Conservation (phyloP, 1,140 invertebrate species). For the Atta cephalotes region DNA sequence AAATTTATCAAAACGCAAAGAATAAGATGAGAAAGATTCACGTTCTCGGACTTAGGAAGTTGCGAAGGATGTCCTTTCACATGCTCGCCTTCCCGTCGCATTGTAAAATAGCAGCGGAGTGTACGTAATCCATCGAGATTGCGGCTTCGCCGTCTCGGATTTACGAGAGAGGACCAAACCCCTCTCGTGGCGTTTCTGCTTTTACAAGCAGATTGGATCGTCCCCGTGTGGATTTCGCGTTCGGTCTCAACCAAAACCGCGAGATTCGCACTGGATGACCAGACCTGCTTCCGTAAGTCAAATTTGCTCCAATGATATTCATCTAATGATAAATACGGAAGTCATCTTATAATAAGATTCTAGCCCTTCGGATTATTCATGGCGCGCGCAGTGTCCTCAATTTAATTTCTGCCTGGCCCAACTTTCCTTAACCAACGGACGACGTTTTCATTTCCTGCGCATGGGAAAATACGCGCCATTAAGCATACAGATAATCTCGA, state of each 20-base stretch:
- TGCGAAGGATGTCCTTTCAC: constrained; percentile 5
- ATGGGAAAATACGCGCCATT: constrained; percentile 26
- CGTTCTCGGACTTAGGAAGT: constrained; percentile 46
- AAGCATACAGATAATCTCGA: constrained; percentile 28
- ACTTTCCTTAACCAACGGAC: constrained; percentile 7
- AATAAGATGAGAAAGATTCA: constrained; percentile 44
- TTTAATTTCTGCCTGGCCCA: constrained; percentile 15
- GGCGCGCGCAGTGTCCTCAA: not conserved
- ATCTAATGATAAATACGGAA: constrained; percentile 38
- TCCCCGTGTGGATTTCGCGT: constrained; percentile 61
- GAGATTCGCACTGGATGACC: constrained; percentile 42
- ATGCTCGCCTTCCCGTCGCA: constrained; percentile 49
- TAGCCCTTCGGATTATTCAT: not conserved
- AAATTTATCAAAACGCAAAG: constrained; percentile 59
- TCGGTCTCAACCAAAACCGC: constrained; percentile 35
- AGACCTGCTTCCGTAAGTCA: constrained; percentile 51
- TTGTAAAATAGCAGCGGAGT: constrained; percentile 70
- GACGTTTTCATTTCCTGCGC: constrained; percentile 39
- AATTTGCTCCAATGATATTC: constrained; percentile 30
- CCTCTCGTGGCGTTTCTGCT: constrained; percentile 67
- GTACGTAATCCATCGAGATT: constrained; percentile 75
- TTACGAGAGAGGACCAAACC: constrained; percentile 55
- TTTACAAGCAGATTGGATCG: constrained; percentile 76
- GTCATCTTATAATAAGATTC: constrained; percentile 26
- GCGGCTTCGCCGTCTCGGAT: constrained; percentile 68